Conservation (phyloP, 2,888 invertebrate species). For the Drosophila mettleri region DNA sequence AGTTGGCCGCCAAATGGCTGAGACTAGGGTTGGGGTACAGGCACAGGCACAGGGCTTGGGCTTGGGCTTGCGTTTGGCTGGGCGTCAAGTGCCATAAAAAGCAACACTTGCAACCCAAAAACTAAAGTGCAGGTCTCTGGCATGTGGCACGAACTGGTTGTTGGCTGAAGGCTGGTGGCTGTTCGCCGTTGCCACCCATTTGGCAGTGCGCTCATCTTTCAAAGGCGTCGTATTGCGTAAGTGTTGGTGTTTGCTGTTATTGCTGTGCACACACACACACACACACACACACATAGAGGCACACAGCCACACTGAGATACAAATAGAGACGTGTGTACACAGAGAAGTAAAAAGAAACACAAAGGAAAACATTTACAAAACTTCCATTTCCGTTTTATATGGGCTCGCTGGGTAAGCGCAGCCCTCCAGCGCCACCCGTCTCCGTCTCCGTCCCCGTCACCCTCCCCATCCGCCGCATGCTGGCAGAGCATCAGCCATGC, state of each 20-base stretch:
- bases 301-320: background rate
- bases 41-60: constrained; percentile 33
- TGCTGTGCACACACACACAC: constrained; percentile 31
- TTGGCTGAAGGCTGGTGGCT: background rate
- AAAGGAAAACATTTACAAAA: constrained; percentile 83
- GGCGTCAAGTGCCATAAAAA: constrained; percentile 79
- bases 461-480: background rate
- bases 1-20: constrained; percentile 52
- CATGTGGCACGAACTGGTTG: constrained; percentile 49
- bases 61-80: constrained; percentile 43
- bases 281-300: constrained; percentile 5
- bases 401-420: constrained; percentile 46
- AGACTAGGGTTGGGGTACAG: constrained; percentile 34
- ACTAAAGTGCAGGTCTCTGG: constrained; percentile 73
- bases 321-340: constrained; percentile 29
- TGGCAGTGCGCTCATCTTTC: constrained; percentile 69
- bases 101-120: constrained; percentile 78
- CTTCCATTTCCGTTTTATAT: constrained; percentile 83
- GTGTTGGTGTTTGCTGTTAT: constrained; percentile 67
- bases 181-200: constrained; percentile 42
- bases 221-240: constrained; percentile 70
- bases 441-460: constrained; percentile 6
- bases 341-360: constrained; percentile 63
- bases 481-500: constrained; percentile 50
- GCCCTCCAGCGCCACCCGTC: constrained; percentile 19